These are phyloP conservation scores for Indicator indicator DNA, from an alignment of 2,113 vertebrate genomes.

Conservation along the genomic window DNA sequence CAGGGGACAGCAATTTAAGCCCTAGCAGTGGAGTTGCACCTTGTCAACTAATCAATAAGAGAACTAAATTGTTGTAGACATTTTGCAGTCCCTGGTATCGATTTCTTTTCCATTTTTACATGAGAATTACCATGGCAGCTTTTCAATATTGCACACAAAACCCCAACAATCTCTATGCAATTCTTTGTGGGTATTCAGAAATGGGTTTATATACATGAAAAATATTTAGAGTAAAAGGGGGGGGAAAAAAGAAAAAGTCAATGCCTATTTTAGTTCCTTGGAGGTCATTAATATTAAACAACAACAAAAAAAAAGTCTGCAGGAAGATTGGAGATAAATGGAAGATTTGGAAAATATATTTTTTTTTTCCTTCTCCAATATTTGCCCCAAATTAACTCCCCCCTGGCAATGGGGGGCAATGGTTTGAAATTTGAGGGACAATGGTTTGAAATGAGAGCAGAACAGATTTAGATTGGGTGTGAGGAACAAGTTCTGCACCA, in stretches of 20 bases:
- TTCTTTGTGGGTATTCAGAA: not conserved
- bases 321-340: not conserved
- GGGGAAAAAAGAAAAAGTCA: rapidly evolving
- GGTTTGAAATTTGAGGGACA: too few species aligned
- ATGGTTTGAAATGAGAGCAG: too few species aligned
- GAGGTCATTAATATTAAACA: not conserved
- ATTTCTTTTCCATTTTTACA: not conserved
- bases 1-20: not conserved
- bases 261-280: not conserved
- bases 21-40: not conserved
- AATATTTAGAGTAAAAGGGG: not conserved
- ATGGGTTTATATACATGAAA: not conserved
- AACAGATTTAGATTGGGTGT: too few species aligned
- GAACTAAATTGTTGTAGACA: not conserved
- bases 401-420: not conserved
- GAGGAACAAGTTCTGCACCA: too few species aligned
- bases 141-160: not conserved
- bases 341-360: not conserved
- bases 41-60: not conserved
- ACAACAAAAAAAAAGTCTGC: not conserved
- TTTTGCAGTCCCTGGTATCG: not conserved
- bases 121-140: not conserved
- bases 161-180: not conserved
- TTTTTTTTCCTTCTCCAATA: not conserved
- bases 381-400: not conserved